These are phyloP conservation scores for Pseudopipra pipra DNA, from an alignment of 2,113 vertebrate species.

Conservation along the genomic window DNA sequence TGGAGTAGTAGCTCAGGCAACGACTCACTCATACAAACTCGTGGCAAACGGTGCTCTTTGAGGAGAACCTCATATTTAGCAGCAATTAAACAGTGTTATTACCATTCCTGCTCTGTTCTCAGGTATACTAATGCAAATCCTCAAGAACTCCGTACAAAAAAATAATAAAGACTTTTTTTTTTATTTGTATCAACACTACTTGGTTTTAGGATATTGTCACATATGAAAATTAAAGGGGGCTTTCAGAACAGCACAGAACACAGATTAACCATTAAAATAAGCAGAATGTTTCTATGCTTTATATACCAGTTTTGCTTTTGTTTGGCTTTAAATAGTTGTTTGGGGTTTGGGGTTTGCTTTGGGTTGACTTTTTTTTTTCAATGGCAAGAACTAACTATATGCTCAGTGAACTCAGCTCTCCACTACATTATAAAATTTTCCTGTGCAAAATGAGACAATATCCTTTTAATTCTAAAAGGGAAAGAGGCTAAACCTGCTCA, in stretches of 20 bases:
- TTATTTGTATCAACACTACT: not conserved
- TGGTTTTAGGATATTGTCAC: accelerated
- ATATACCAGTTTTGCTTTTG: not conserved
- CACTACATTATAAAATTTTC: not conserved
- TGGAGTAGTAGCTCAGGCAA: not conserved
- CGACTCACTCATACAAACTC: not conserved
- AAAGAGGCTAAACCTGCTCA: not conserved
- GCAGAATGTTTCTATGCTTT: not conserved
- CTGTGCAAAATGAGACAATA: not conserved
- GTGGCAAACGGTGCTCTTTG: not conserved
- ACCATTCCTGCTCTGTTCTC: not conserved
- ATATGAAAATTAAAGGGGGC: not conserved
- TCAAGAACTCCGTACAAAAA: not conserved
- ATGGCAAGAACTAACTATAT: not conserved
- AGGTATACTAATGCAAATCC: not conserved
- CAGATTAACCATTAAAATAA: not conserved
- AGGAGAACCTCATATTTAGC: not conserved
- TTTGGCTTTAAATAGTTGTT: not conserved
- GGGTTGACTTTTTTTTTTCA: not conserved
- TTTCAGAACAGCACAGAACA: not conserved
- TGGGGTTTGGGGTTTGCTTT: not conserved
- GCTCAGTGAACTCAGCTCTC: not conserved
- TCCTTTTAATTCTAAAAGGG: not conserved
- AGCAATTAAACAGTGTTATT: not conserved
- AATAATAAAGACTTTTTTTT: not conserved